Evolutionary conservation across 2,113 vertebrate genomes (phyloP).

Genomic region (Mixornis gularis): DNA sequence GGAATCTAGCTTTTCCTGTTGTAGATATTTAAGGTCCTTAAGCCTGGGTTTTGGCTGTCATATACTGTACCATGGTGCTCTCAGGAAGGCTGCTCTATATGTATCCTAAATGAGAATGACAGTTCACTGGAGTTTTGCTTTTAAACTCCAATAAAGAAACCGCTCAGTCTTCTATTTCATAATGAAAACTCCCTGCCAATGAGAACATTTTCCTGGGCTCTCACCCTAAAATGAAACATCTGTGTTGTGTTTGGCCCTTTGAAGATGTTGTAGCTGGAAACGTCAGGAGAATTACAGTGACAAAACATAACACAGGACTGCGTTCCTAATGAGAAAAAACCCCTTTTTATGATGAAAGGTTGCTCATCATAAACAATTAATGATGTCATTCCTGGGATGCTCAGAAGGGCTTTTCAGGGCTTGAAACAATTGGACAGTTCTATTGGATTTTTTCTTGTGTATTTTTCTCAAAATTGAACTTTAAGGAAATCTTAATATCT

Average conservation of each 20-base stretch:
- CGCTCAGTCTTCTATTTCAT: not conserved
- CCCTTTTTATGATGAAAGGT: not conserved
- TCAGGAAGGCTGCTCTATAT: not conserved
- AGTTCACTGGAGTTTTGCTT: not conserved
- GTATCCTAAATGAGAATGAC: not conserved
- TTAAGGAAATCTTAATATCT: not conserved
- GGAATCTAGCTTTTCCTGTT: not conserved
- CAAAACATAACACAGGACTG: slow-evolving; percentile 8
- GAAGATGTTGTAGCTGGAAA: slow-evolving; percentile 27
- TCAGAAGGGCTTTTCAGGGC: not conserved
- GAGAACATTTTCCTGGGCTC: not conserved
- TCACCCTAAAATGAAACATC: not conserved
- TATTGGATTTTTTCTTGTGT: not conserved
- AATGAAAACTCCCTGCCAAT: not conserved
- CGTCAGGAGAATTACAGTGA: slow-evolving; percentile 8
- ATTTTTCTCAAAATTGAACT: slow-evolving; percentile 14
- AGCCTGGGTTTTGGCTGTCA: not conserved
- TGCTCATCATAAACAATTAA: not conserved
- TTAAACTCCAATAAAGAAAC: not conserved
- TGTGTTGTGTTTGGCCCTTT: slow-evolving; percentile 46
- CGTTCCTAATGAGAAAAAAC: not conserved
- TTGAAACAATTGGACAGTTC: not conserved
- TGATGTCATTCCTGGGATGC: not conserved
- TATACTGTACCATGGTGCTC: not conserved
- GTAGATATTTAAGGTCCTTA: not conserved